Evolutionary conservation across 2,113 vertebrate species (phyloP).

Genomic region (Pangasianodon gigas): DNA sequence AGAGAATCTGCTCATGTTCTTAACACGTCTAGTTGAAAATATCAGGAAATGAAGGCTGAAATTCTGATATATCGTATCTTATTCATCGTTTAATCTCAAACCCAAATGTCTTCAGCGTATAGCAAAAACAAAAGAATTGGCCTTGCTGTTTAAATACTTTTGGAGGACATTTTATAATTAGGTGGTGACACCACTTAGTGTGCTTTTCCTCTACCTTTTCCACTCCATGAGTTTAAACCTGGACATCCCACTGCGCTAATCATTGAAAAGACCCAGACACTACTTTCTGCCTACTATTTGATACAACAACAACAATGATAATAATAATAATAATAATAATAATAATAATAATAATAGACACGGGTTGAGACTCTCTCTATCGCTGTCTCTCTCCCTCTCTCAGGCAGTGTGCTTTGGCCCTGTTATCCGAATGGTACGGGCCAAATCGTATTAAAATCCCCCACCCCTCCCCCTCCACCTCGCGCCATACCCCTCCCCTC

Average conservation of each 20-base stretch:
- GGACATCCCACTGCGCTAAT: not conserved
- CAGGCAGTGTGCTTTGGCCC: slow-evolving; percentile 65
- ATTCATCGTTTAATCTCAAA: not conserved
- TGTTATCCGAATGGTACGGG: slow-evolving; percentile 72
- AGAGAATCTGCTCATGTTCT: not conserved
- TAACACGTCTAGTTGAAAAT: too few species aligned
- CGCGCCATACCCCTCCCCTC: slow-evolving; percentile 39
- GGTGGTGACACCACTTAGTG: slow-evolving; percentile 23
- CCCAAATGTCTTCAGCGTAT: not conserved
- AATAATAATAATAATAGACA: not conserved
- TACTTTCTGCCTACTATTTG: not conserved
- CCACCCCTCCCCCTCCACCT: slow-evolving; percentile 58
- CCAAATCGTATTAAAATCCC: slow-evolving; percentile 79
- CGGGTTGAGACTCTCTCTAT: slow-evolving; percentile 37
- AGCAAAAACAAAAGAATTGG: not conserved
- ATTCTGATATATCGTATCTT: not conserved
- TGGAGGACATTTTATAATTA: not conserved
- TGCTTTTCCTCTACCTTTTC: not conserved
- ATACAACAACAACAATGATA: not conserved
- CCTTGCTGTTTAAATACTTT: not conserved
- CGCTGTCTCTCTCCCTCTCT: slow-evolving; percentile 52
- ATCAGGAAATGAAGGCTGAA: not conserved
- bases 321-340: not conserved
- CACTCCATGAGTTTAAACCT: not conserved
- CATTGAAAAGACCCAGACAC: not conserved